Evolutionary conservation across 53 echinoderm and acorn worm genomes (phyloP).

Genomic region (Crossaster papposus): DNA sequence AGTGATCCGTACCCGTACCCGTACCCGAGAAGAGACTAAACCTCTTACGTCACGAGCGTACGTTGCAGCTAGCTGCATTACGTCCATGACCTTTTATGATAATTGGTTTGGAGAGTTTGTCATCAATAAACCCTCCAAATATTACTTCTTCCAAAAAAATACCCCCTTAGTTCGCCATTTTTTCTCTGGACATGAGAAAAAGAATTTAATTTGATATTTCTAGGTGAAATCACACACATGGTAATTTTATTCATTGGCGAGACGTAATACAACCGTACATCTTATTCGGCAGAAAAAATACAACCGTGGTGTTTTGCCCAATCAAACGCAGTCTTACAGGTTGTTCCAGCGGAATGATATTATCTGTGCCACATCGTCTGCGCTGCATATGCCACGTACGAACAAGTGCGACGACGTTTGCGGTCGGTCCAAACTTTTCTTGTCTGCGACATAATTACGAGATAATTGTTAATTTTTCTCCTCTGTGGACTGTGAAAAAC

Average conservation of each 20-base stretch:
- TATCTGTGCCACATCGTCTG: constrained; percentile 61
- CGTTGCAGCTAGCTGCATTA: too few relatives aligned
- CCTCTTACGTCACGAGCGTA: too few relatives aligned
- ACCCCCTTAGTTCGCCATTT: too few relatives aligned
- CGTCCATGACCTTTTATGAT: too few relatives aligned
- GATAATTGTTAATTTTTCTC: constrained; percentile 52
- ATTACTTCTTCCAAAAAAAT: too few relatives aligned
- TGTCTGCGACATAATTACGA: constrained; percentile 22
- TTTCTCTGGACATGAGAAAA: too few relatives aligned
- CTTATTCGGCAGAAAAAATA: neutral
- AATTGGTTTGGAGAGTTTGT: too few relatives aligned
- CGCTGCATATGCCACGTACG: constrained; percentile 52
- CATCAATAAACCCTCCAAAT: too few relatives aligned
- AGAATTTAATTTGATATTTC: neutral
- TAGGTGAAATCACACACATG: neutral
- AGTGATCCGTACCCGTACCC: too few relatives aligned
- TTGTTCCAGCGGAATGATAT: constrained; percentile 48
- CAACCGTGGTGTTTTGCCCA: neutral
- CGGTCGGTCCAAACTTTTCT: neutral
- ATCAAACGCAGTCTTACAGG: neutral
- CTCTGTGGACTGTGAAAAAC: constrained; percentile 54
- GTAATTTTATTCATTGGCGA: neutral
- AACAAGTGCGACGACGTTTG: constrained; percentile 1
- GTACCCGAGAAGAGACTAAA: too few relatives aligned
- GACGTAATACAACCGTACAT: neutral